These are phyloP conservation scores for Harlomillsia oculata DNA, from an alignment of 1,140 invertebrate species.

Conservation along the genomic window DNA sequence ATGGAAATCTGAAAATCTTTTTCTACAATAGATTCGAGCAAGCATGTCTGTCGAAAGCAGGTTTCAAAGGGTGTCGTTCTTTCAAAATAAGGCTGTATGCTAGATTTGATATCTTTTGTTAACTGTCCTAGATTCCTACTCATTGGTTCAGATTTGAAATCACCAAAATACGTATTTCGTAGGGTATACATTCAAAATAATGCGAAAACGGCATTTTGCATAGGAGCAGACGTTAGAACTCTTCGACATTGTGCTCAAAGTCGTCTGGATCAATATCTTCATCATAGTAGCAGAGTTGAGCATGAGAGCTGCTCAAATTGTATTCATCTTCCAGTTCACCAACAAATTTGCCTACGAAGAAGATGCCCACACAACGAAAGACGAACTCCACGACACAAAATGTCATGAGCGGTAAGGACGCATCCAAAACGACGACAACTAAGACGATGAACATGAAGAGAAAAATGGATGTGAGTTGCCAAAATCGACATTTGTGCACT, in stretches of 20 bases:
- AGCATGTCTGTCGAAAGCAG: too few species aligned
- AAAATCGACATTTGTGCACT: slow-evolving; percentile 27
- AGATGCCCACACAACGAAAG: slow-evolving; percentile 22
- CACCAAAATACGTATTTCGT: too few species aligned
- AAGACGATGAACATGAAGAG: slow-evolving; percentile 21
- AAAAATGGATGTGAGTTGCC: slow-evolving; percentile 24
- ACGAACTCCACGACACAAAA: slow-evolving; percentile 20
- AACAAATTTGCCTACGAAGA: slow-evolving; percentile 24
- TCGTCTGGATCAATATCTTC: slow-evolving; percentile 6
- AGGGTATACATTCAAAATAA: too few species aligned
- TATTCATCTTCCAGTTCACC: slow-evolving; percentile 22
- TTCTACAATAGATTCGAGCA: too few species aligned
- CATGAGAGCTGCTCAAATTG: slow-evolving; percentile 15
- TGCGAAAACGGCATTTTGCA: too few species aligned
- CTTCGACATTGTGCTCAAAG: slow-evolving; percentile 10
- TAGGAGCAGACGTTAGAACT: slow-evolving; percentile 15
- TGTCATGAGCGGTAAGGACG: slow-evolving; percentile 5
- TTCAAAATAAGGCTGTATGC: too few species aligned
- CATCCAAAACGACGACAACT: slow-evolving; percentile 9
- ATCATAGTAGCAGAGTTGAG: slow-evolving; percentile 26
- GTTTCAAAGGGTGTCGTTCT: too few species aligned
- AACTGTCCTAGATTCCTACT: too few species aligned
- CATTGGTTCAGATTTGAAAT: too few species aligned
- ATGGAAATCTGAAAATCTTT: too few species aligned
- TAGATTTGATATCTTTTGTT: too few species aligned